Evolutionary conservation across 1,140 invertebrate species (phyloP).

Genomic region (Bemisia tabaci): DNA sequence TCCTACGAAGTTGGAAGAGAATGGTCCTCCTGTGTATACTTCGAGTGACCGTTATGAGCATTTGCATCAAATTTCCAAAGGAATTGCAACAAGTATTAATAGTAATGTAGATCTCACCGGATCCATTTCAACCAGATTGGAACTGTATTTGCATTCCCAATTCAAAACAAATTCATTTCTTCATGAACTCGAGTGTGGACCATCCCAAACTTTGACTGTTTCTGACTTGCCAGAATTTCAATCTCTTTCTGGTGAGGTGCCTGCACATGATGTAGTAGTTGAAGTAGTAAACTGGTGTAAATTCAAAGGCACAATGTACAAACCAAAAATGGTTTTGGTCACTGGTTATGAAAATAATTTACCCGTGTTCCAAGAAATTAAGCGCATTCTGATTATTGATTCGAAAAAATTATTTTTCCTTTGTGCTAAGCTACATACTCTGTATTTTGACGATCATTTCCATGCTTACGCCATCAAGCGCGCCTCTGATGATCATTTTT

Average conservation of each 20-base stretch:
- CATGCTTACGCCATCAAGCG: neutral
- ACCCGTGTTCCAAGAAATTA: neutral
- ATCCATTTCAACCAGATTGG: neutral
- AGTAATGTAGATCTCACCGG: neutral
- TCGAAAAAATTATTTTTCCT: neutral
- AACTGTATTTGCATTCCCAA: neutral
- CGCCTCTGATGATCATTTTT: neutral
- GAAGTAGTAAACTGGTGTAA: neutral
- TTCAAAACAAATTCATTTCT: neutral
- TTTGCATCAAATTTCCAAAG: neutral
- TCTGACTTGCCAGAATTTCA: neutral
- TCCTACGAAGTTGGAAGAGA: neutral
- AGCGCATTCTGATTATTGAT: neutral
- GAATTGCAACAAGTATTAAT: neutral
- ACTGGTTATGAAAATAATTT: neutral
- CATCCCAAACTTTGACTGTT: neutral
- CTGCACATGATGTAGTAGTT: neutral
- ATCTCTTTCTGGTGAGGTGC: neutral
- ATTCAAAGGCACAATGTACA: neutral
- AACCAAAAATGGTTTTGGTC: neutral
- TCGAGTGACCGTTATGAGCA: neutral
- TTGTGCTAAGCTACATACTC: neutral
- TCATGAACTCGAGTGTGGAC: neutral
- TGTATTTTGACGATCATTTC: neutral
- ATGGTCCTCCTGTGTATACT: neutral